These are phyloP conservation scores for Myotis findleyi DNA, from an alignment of 2,797 vertebrate genomes.

Conservation along the genomic window DNA sequence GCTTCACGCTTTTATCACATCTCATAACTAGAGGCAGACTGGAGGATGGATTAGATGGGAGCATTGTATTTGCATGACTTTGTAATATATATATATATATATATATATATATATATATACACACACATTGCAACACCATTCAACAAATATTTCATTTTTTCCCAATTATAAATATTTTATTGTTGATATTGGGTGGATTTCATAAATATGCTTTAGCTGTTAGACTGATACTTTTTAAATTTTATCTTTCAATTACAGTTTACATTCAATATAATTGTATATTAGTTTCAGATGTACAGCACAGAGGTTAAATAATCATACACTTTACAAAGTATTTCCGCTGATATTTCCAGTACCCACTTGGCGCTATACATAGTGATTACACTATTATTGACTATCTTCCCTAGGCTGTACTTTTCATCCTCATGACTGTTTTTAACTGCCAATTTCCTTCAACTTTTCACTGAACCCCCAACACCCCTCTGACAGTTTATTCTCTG, in stretches of 20 bases:
- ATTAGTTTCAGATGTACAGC: not conserved
- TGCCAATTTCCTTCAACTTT: not conserved
- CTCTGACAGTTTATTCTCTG: not conserved
- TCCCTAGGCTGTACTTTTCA: not conserved
- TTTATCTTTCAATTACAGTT: not conserved
- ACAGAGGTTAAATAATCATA: not conserved
- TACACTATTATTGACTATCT: not conserved
- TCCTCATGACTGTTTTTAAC: not conserved
- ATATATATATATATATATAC: not conserved
- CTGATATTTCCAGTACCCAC: not conserved
- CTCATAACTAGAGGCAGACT: not conserved
- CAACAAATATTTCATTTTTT: not conserved
- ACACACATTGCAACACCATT: not conserved
- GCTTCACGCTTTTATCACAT: not conserved
- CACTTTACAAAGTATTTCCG: not conserved
- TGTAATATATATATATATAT: not conserved
- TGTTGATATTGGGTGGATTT: not conserved
- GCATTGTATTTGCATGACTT: not conserved
- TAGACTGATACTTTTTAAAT: not conserved
- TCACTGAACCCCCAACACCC: not conserved
- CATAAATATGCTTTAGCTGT: not conserved
- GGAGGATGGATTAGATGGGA: not conserved
- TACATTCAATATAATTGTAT: not conserved
- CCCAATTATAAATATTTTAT: not conserved
- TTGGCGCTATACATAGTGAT: not conserved